A percentile compares a stretch with the other conserved stretches of the same genome.
Evolutionary conservation across 1,140 invertebrate species (phyloP).

Genomic region (Habropoda laboriosa): DNA sequence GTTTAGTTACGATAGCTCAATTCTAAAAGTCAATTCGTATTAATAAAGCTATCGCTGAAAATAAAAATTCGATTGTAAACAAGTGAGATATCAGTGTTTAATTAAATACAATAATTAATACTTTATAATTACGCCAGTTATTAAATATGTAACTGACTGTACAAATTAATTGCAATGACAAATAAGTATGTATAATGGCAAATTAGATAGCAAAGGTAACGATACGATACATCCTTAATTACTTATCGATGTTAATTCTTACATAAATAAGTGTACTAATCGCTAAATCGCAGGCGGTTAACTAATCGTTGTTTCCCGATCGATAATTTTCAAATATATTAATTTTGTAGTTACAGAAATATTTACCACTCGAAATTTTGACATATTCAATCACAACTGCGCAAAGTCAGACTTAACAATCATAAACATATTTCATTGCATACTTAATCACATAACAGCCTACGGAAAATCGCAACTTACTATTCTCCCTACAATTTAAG

Average conservation of each 20-base stretch:
- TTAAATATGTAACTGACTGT: conserved; percentile 6
- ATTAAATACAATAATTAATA: conserved; percentile 23
- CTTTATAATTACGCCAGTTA: conserved; percentile 4
- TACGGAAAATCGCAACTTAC: background rate
- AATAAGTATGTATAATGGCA: background rate
- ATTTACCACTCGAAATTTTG: background rate
- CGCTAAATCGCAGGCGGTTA: conserved; percentile 2
- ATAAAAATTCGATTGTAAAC: background rate
- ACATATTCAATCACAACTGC: background rate
- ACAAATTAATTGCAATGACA: conserved; percentile 14
- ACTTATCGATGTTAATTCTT: conserved; percentile 28
- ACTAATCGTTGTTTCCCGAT: background rate
- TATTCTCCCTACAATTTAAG: background rate
- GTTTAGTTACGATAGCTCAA: background rate
- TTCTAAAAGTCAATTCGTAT: background rate
- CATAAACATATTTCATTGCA: background rate
- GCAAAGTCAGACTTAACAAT: background rate
- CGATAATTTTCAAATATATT: background rate
- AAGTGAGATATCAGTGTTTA: background rate
- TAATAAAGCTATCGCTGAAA: background rate
- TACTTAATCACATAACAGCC: background rate
- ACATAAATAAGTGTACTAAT: conserved; percentile 11
- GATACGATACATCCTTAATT: conserved; percentile 22
- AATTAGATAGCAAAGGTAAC: conserved; percentile 22
- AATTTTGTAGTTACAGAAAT: background rate